Conservation (phyloP, 2,797 vertebrate species). For the Enteromius unitaeniatus region DNA sequence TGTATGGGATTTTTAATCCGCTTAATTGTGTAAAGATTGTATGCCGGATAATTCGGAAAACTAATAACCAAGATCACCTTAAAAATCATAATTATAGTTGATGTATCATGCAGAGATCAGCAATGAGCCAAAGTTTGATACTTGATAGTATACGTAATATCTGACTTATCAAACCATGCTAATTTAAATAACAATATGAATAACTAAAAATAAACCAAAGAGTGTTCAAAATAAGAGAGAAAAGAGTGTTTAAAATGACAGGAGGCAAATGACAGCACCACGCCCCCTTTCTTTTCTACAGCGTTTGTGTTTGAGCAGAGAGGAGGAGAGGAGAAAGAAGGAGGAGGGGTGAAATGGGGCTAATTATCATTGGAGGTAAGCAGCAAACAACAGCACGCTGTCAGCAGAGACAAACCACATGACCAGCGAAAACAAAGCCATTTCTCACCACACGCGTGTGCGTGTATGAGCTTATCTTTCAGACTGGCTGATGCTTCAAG, state of each 20-base stretch:
- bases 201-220: neutral
- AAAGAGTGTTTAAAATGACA: slow-evolving; percentile 10
- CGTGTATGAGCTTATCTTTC: slow-evolving; percentile 6
- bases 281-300: slow-evolving; percentile 40
- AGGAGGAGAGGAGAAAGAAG: slow-evolving; percentile 18
- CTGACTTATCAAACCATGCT: neutral
- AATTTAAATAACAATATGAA: neutral
- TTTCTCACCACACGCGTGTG: neutral
- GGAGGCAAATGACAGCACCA: slow-evolving; percentile 14
- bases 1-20: neutral
- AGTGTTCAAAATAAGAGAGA: neutral
- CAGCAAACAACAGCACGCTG: slow-evolving; percentile 35
- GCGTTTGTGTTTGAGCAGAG: slow-evolving; percentile 29
- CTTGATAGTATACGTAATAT: neutral
- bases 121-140: neutral
- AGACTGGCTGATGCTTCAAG: slow-evolving; percentile 23
- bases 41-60: neutral
- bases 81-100: neutral
- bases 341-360: slow-evolving; percentile 27
- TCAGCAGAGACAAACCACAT: slow-evolving; percentile 24
- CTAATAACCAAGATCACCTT: neutral
- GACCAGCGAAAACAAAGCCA: slow-evolving; percentile 31
- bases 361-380: slow-evolving; percentile 55
- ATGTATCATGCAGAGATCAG: neutral
- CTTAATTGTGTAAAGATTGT: neutral